Conservation (phyloP, 2,888 invertebrate genomes). For the Rhagonycha fulva region DNA sequence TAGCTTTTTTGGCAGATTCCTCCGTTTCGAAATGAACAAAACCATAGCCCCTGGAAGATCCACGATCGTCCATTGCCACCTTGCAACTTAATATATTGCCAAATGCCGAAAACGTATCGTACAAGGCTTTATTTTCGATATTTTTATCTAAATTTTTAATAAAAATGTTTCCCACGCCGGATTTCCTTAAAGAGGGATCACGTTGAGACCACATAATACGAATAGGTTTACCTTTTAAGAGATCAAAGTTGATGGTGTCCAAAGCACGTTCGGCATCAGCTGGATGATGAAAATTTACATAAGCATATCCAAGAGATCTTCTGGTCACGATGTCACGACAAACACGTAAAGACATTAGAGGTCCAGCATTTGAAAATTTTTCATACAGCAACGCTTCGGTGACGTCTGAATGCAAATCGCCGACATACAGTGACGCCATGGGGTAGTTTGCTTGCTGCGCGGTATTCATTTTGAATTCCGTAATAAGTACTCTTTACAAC, state of each 20-base stretch:
- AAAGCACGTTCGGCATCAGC: slow-evolving; percentile 98
- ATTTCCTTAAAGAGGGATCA: slow-evolving; percentile 96
- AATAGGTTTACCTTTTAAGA: slow-evolving; percentile 94
- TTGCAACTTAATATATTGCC: slow-evolving; percentile 99
- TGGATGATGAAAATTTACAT: slow-evolving; percentile 99
- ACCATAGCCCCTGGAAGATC: slow-evolving; percentile 94
- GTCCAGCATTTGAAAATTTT: slow-evolving; percentile 98
- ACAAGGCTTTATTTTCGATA: slow-evolving; percentile 99
- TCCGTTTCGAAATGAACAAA: slow-evolving; percentile 99
- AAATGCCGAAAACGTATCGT: slow-evolving; percentile 98
- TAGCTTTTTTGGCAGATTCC: slow-evolving; percentile 95
- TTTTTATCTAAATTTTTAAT: slow-evolving; percentile 98
- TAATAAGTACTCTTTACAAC: slow-evolving; percentile 7
- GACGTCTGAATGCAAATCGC: slow-evolving; percentile 97
- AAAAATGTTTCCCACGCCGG: slow-evolving; percentile 98
- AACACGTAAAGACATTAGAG: slow-evolving; percentile 96
- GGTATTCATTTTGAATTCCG: slow-evolving; percentile 42
- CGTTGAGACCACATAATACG: slow-evolving; percentile 99
- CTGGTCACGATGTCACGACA: slow-evolving; percentile 98
- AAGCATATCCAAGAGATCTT: slow-evolving; percentile 97
- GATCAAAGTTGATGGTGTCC: slow-evolving; percentile 99
- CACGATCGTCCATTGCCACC: slow-evolving; percentile 93
- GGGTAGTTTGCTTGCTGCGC: slow-evolving; percentile 68
- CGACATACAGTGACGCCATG: slow-evolving; percentile 98
- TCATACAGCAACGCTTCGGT: slow-evolving; percentile 99